These are phyloP conservation scores for Coracias cyanogaster DNA, from an alignment of 2,797 vertebrate species.

Conservation along the genomic window DNA sequence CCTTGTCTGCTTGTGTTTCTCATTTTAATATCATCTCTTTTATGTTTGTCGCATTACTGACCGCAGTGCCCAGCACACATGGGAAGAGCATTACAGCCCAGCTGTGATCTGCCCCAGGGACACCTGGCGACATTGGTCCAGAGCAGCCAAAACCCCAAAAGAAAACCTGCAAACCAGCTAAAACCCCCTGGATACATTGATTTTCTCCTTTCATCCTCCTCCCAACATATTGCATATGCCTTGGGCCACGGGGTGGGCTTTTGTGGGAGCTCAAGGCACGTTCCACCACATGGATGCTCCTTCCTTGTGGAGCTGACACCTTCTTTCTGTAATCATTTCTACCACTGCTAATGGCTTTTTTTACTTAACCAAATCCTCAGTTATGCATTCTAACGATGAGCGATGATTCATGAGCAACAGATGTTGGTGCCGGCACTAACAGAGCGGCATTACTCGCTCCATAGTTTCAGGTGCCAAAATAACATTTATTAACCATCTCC, in stretches of 20 bases:
- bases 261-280: fast-evolving
- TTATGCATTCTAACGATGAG: neutral
- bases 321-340: neutral
- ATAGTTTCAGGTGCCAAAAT: slow-evolving; percentile 14
- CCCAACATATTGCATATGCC: neutral
- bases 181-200: neutral
- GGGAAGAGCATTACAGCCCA: neutral
- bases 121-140: neutral
- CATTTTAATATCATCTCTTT: neutral
- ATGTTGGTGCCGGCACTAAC: fast-evolving
- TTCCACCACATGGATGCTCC: neutral
- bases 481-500: neutral
- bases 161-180: neutral
- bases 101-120: neutral
- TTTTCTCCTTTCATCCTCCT: neutral
- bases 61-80: neutral
- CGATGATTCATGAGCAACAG: neutral
- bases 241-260: neutral
- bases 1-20: neutral
- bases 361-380: neutral
- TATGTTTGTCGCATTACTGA: neutral
- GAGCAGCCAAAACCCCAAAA: neutral
- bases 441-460: neutral
- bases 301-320: fast-evolving
- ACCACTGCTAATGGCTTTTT: neutral